A percentile compares a stretch with the other conserved stretches of the same genome.
These are phyloP conservation scores for Dryococelus australis DNA, from an alignment of 2,888 invertebrate genomes.

Conservation along the genomic window DNA sequence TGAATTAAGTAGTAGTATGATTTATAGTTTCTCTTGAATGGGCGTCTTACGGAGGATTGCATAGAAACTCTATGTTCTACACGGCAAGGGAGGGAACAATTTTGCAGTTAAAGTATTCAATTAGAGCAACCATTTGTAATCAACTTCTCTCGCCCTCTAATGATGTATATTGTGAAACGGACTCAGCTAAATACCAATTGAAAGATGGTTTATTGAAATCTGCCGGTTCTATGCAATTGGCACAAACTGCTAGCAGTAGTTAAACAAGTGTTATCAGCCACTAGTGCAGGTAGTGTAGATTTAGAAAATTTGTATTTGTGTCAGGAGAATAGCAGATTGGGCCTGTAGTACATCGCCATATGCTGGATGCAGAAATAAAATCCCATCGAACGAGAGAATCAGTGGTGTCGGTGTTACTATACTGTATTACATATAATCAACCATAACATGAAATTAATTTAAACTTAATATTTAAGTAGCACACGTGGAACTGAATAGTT, in stretches of 20 bases:
- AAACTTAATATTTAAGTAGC: no score
- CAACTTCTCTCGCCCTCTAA: not conserved
- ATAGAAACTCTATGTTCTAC: not conserved
- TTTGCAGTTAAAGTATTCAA: not conserved
- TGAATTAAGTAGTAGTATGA: slow-evolving; percentile 26
- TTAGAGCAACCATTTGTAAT: not conserved
- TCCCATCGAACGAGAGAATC: not conserved
- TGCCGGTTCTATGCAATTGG: not conserved
- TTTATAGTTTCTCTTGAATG: slow-evolving; percentile 30
- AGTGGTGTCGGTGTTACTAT: no score
- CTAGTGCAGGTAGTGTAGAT: not conserved
- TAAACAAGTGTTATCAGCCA: no score
- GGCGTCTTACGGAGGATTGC: slow-evolving; percentile 32
- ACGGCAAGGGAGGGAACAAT: not conserved
- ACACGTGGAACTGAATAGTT: no score
- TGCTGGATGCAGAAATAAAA: not conserved
- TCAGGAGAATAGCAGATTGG: not conserved
- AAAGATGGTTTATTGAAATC: not conserved
- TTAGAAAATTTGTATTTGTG: not conserved
- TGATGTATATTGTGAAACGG: not conserved
- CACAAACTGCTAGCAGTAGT: no score
- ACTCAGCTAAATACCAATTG: slow-evolving; percentile 11
- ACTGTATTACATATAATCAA: no score
- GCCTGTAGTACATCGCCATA: not conserved
- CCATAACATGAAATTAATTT: no score